Evolutionary conservation across 2,888 invertebrate species (phyloP).

Genomic region (Exocentrus adspersus): DNA sequence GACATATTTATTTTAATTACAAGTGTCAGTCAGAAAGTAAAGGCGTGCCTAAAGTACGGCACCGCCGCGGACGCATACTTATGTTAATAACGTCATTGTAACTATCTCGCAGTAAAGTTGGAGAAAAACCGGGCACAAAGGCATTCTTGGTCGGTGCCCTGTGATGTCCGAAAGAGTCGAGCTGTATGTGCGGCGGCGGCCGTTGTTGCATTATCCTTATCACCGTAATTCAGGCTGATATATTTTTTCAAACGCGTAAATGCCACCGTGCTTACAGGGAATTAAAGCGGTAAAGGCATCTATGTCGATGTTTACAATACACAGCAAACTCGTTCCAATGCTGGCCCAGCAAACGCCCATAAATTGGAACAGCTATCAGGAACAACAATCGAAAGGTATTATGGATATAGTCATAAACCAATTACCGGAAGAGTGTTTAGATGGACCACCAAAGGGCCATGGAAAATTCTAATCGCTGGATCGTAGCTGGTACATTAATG

Average conservation of each 20-base stretch:
- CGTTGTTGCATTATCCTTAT: constrained; percentile 18
- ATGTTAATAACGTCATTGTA: constrained; percentile 51
- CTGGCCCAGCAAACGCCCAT: too few species aligned
- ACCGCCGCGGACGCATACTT: constrained; percentile 43
- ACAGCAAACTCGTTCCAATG: too few species aligned
- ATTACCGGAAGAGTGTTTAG: too few species aligned
- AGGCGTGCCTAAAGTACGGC: constrained; percentile 48
- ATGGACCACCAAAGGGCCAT: too few species aligned
- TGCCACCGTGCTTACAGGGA: constrained; percentile 12
- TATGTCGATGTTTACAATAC: too few species aligned
- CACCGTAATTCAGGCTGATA: constrained; percentile 16
- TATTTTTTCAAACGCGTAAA: constrained; percentile 11
- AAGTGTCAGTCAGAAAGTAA: constrained; percentile 44
- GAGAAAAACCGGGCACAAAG: constrained; percentile 30
- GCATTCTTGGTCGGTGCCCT: constrained; percentile 38
- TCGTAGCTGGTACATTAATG: too few species aligned
- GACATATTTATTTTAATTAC: constrained; percentile 49
- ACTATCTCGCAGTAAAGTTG: constrained; percentile 38
- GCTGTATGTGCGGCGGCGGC: constrained; percentile 13
- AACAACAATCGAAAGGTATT: too few species aligned
- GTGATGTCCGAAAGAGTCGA: constrained; percentile 35
- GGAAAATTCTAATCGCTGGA: too few species aligned
- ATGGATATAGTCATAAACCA: too few species aligned
- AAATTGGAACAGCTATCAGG: too few species aligned
- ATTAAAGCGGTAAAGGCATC: too few species aligned